Conservation (phyloP, 2,797 vertebrate species). For the Silurus lanzhouensis region DNA sequence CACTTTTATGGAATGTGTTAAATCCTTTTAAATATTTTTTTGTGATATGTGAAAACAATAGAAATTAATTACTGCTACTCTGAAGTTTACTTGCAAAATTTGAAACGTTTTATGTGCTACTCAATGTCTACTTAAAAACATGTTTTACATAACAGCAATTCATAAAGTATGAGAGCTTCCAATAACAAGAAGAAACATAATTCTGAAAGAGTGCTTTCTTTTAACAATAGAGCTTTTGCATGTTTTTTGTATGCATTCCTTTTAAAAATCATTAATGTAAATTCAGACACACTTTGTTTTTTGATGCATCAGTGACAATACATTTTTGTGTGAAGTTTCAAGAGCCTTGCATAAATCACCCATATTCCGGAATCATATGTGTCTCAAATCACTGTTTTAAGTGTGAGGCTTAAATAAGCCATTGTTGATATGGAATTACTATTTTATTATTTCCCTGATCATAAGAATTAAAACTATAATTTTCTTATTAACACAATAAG, state of each 20-base stretch:
- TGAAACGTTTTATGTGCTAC: slow-evolving; percentile 4
- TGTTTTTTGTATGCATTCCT: slow-evolving; percentile 15
- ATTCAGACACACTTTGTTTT: slow-evolving; percentile 18
- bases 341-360: slow-evolving; percentile 8
- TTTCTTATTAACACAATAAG: slow-evolving; percentile 2
- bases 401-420: neutral
- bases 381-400: neutral
- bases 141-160: slow-evolving; percentile 15
- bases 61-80: neutral
- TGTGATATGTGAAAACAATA: neutral
- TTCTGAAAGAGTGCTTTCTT: slow-evolving; percentile 25
- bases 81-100: neutral
- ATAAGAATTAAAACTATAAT: neutral
- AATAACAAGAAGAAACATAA: slow-evolving; percentile 3
- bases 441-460: neutral
- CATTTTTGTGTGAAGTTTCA: neutral
- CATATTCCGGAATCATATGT: neutral
- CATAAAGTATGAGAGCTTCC: slow-evolving; percentile 13
- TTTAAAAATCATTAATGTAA: slow-evolving; percentile 25
- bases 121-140: neutral
- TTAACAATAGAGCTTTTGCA: slow-evolving; percentile 25
- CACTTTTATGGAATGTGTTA: neutral
- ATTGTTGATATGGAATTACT: neutral
- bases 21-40: slow-evolving; percentile 1
- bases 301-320: slow-evolving; percentile 9